These are phyloP conservation scores for Autographa gamma DNA, from an alignment of 2,888 invertebrate genomes.

Conservation along the genomic window DNA sequence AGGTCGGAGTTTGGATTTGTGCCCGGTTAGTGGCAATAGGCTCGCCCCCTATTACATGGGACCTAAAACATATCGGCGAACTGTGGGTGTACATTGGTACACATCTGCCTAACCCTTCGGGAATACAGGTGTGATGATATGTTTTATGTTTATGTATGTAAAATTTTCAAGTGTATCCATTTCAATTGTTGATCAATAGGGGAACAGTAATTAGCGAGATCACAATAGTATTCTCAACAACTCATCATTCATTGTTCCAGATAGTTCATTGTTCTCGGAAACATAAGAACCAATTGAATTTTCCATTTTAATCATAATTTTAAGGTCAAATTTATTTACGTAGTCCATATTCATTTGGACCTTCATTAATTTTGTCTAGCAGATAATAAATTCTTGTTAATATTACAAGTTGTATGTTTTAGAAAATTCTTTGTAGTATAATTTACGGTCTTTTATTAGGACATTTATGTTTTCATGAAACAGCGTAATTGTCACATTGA, in stretches of 20 bases:
- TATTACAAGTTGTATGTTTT: conserved; percentile 20
- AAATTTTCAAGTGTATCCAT: conserved; percentile 1
- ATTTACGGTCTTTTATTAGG: conserved; percentile 28
- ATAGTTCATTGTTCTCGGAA: conserved; percentile 5
- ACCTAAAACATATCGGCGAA: too few relatives aligned
- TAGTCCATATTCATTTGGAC: background rate
- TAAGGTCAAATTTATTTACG: background rate
- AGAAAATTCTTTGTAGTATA: conserved; percentile 23
- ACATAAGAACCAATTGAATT: background rate
- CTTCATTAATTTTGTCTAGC: background rate
- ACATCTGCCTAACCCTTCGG: too few relatives aligned
- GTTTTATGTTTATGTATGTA: too few relatives aligned
- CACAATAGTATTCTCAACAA: background rate
- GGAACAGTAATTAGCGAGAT: background rate
- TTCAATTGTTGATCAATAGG: background rate
- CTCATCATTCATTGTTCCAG: background rate
- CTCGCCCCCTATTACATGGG: too few relatives aligned
- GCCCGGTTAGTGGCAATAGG: too few relatives aligned
- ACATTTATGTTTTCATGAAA: conserved; percentile 41
- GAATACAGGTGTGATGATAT: too few relatives aligned
- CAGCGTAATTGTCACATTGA: conserved; percentile 40
- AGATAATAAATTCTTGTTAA: conserved; percentile 13
- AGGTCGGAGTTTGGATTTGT: too few relatives aligned
- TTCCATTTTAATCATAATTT: background rate
- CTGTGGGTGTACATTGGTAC: too few relatives aligned